Evolutionary conservation across 2,888 invertebrate genomes (phyloP), one percentile per base, ranked within the genome.

Genomic region (Augiades crinisus): DNA sequence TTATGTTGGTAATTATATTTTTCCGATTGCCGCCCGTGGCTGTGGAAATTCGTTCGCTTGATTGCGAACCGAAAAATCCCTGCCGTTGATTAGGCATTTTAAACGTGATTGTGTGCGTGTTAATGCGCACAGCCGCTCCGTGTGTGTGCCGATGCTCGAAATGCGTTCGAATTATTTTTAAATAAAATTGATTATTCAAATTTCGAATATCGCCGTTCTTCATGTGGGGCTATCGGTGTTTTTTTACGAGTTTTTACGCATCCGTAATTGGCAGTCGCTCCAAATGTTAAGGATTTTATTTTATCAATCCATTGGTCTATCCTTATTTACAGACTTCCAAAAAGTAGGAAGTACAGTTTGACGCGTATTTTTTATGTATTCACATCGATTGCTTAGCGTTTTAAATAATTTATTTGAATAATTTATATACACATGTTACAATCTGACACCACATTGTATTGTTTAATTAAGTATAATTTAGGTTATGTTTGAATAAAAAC

Each of bases 1-100:
- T 90, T 90, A 90, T 90, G 83, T 84, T 73, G 79, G 90, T 90
- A 89, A 90, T 90, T 90, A 90, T 90, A 88, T 88, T 88, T 89
- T 89, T 86, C 85, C 89, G 73, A 88, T 88, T 88, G 88, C 86
- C 70, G 75, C 70, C 72, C 70, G 73, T 67, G 68, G 74, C 72
- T 68, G 72, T 74, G 77, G 74, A 78, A 81, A 81, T 79, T 79
- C 78, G 78, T 71, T 67, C 78, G 84, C 66, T 71, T 84, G 85
- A 87, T 87, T 84, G 83, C 83, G 74, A 78, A 68, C 70, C 73
- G 78, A 78, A 75, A 73, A 81, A 79, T 80, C 76, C 73, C 67
- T 61, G 55, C 61, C 63, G 76, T 81, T 86, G 87, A 87, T 87
- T 87, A 86, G 86, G 74, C 80, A 70, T 83, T 86, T 84, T 74